These are phyloP conservation scores for Anthonomus grandis DNA, from an alignment of 1,140 invertebrate species.

Conservation along the genomic window DNA sequence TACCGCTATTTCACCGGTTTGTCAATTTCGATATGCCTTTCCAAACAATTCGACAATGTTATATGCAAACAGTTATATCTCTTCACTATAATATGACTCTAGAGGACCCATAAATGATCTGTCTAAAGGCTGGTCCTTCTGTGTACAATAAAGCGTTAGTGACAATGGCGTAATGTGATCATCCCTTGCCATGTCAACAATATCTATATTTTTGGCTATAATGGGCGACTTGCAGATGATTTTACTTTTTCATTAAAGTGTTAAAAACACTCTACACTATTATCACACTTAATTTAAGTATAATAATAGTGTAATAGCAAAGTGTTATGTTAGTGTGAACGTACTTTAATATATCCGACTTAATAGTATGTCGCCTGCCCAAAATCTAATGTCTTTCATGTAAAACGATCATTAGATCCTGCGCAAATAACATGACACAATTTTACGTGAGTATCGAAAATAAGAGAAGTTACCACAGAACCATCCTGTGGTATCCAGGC, in stretches of 20 bases:
- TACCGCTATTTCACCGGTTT: conserved; percentile 18
- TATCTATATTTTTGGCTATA: conserved; percentile 26
- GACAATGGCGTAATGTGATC: conserved; percentile 40
- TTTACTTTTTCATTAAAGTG: conserved; percentile 5
- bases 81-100: conserved; percentile 31
- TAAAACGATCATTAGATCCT: no score
- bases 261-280: conserved; percentile 2
- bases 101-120: conserved; percentile 37
- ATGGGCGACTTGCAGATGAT: not conserved
- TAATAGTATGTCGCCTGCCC: no score
- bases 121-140: conserved; percentile 46
- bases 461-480: no score
- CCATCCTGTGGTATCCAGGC: no score
- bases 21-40: conserved; percentile 6
- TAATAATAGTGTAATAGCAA: no score
- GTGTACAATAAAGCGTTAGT: conserved; percentile 43
- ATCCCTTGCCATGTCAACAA: conserved; percentile 36
- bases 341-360: no score
- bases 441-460: no score
- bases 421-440: no score
- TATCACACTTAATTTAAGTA: no score
- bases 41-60: conserved; percentile 6
- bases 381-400: no score
- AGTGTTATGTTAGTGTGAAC: no score
- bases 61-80: conserved; percentile 4